Percentiles rank a stretch among this genome's conserved stretches.
Conservation (phyloP, 2,888 invertebrate species). For the Plagodis pulveraria region DNA sequence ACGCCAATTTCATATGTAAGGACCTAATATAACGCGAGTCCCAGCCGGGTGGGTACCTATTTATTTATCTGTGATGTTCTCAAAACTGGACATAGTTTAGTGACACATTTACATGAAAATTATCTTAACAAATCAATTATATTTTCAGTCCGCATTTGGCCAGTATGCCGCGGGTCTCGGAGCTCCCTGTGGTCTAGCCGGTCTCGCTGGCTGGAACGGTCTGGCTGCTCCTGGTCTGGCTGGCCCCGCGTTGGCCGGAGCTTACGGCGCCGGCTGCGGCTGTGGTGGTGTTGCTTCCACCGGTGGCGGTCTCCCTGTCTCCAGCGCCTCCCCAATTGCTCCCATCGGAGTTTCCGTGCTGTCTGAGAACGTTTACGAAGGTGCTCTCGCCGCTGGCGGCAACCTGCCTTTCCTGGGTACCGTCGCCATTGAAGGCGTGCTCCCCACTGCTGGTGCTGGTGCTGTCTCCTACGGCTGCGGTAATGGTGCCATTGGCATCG, state of each 20-base stretch:
- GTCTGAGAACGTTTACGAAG: slow-evolving; percentile 47
- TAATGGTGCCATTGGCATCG: slow-evolving; percentile 22
- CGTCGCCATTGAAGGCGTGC: too few species aligned
- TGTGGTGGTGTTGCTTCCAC: slow-evolving; percentile 11
- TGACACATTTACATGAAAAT: too few species aligned
- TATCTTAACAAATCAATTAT: not conserved
- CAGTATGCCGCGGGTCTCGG: slow-evolving; percentile 19
- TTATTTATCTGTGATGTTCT: too few species aligned
- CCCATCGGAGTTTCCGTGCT: slow-evolving; percentile 43
- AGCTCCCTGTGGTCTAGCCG: not conserved
- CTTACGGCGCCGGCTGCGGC: slow-evolving; percentile 15
- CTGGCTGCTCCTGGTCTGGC: slow-evolving; percentile 9
- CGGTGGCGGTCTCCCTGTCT: slow-evolving; percentile 42
- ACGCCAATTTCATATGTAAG: too few species aligned
- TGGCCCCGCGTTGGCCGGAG: slow-evolving; percentile 4
- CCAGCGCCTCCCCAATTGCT: slow-evolving; percentile 45
- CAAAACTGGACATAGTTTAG: too few species aligned
- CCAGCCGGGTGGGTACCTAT: too few species aligned
- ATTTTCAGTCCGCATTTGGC: slow-evolving; percentile 22
- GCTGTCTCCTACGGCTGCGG: slow-evolving; percentile 34
- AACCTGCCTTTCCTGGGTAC: too few species aligned
- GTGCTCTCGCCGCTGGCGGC: slow-evolving; percentile 46
- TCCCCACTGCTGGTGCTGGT: too few species aligned
- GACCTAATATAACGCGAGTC: too few species aligned
- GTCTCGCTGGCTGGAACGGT: slow-evolving; percentile 6